phyloP scores from a whole-genome alignment of 2,113 vertebrate species.

The Rhea americana region DNA sequence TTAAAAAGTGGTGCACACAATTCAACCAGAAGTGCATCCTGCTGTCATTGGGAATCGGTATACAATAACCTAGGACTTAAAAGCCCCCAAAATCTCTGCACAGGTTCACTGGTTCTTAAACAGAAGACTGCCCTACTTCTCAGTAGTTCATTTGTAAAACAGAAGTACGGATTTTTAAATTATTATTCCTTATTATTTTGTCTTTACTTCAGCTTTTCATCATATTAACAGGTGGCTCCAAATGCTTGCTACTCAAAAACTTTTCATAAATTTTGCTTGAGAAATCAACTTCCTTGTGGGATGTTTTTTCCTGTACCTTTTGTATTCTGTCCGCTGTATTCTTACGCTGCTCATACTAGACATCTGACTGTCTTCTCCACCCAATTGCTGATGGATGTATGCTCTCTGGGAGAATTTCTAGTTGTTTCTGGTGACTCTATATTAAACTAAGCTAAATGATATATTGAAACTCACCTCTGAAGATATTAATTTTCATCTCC shows the following conservation, averaged over 20 bases:
- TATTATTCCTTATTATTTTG: not conserved
- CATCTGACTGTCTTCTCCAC: slow-evolving; percentile 62
- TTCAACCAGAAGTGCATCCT: not conserved
- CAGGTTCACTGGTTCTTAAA: not conserved
- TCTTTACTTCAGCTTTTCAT: not conserved
- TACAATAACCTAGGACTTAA: not conserved
- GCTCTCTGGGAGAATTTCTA: slow-evolving; percentile 33
- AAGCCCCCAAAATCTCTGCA: not conserved
- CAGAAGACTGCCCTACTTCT: not conserved
- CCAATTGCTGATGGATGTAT: slow-evolving; percentile 31
- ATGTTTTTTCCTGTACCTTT: slow-evolving; percentile 48
- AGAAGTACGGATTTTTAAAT: not conserved
- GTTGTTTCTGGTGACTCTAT: slow-evolving; percentile 19
- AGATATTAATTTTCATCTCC: not conserved
- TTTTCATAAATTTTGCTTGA: slow-evolving; percentile 30
- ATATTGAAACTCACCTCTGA: not conserved
- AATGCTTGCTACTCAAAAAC: slow-evolving; percentile 42
- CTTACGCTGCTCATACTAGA: slow-evolving; percentile 55
- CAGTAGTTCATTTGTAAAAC: not conserved
- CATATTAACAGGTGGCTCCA: slow-evolving; percentile 10
- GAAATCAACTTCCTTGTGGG: slow-evolving; percentile 37
- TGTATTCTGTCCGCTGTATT: slow-evolving; percentile 63
- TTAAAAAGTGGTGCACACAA: not conserved
- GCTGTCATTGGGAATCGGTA: not conserved
- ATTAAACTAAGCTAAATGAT: not conserved